Base-by-base conservation (phyloP, 1,140 invertebrate species). In the Drosophila leontia region DNA sequence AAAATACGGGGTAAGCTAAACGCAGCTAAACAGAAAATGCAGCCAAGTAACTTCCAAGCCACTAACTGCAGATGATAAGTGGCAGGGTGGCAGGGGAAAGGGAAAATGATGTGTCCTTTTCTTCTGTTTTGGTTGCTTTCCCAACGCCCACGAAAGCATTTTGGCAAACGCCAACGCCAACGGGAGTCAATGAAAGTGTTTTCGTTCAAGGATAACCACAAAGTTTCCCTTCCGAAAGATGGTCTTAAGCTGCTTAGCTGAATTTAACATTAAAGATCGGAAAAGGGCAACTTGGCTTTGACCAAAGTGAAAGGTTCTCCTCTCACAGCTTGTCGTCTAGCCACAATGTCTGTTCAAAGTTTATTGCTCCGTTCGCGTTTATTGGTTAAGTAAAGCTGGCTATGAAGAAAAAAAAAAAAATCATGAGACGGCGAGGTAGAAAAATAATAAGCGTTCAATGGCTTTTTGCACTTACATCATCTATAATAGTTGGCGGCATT, bases 381-480 rank as follows among this genome's bases (percentile, higher is more conserved):
- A 51, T 72, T 72, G 53, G 67, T 44, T 60, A 72, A 44, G 44
- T 60, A 60, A 72, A 72, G 53, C 70, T 35, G n/a, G 17, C 41
- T 15, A 44, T 11, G 15, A 41, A 48, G n/a, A 17, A 12, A 9
- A 3, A 23, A 42, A 44, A 23, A 3, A 23, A 3, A 8, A 7
- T 34, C 9, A 34, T 11, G 45, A 47, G 19, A n/a, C 35, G 19
- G 23, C 44, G 51, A 53, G 45, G 37, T 45, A 42, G 32, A 32
- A 69, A 50, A 70, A 51, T 72, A 69, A 60, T 80, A 74, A 75
- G 69, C 64, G 75, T 67, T 69, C 51, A 80, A 84, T 76, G 79
- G 74, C 53, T 87, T 59, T 87, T 76, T 76, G 75, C 70, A 82
- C 80, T 86, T 86, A 75, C 62, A 82, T 82, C 63, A 78, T 81